These are phyloP conservation scores for Eumeta japonica DNA, from an alignment of 1,140 invertebrate genomes.

Conservation along the genomic window DNA sequence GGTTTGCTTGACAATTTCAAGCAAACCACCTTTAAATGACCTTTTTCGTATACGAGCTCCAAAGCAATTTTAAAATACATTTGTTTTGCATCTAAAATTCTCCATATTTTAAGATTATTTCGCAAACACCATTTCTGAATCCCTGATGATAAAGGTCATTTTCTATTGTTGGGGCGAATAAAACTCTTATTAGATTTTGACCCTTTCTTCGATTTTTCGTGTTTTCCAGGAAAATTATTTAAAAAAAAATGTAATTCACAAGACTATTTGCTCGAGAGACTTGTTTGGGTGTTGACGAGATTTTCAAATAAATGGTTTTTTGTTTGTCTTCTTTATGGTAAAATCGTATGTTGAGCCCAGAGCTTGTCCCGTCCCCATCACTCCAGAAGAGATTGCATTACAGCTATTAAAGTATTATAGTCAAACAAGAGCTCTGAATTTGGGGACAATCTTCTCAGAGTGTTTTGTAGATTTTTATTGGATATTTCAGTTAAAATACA, in stretches of 20 bases:
- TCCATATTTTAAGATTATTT: slow-evolving; percentile 14
- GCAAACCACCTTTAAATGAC: too few species aligned
- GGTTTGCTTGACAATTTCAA: slow-evolving; percentile 17
- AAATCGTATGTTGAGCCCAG: background rate
- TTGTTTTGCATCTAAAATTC: slow-evolving; percentile 10
- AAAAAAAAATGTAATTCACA: too few species aligned
- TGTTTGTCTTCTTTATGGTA: background rate
- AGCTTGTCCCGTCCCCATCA: background rate
- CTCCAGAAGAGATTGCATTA: background rate
- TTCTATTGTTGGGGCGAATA: slow-evolving; percentile 2
- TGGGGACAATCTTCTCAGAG: background rate
- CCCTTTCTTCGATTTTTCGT: background rate
- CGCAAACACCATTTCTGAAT: slow-evolving; percentile 13
- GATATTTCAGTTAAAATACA: background rate
- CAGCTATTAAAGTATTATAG: background rate
- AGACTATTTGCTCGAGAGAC: too few species aligned
- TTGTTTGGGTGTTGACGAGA: too few species aligned
- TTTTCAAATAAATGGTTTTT: background rate
- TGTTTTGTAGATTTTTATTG: slow-evolving; percentile 2
- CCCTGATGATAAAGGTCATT: slow-evolving; percentile 7
- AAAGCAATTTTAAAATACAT: slow-evolving; percentile 16
- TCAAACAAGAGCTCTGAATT: background rate
- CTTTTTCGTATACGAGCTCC: slow-evolving; percentile 17
- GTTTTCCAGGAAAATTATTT: background rate
- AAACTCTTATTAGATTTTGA: background rate